Evolutionary conservation across 2,797 vertebrate species (phyloP).

Genomic region (Urophycis tenuis): DNA sequence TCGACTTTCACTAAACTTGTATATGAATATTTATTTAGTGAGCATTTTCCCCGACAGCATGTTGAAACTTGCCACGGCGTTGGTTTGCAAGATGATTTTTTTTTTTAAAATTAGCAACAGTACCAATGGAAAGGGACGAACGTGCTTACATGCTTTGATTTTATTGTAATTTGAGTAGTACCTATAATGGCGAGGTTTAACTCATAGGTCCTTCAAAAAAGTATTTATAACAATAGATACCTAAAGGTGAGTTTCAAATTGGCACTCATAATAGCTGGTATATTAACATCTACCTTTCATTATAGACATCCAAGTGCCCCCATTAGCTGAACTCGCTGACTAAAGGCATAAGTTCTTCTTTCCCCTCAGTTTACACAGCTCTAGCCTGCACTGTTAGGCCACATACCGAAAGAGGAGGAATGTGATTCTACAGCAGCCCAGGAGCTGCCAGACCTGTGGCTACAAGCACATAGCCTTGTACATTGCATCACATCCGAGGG

Average conservation of each 20-base stretch:
- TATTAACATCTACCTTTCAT: not conserved
- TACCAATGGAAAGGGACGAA: not conserved
- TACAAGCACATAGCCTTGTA: constrained; percentile 61
- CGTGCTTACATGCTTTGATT: not conserved
- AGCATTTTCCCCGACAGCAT: not conserved
- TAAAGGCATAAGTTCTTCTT: constrained; percentile 28
- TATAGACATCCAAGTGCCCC: constrained; percentile 9
- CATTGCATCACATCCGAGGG: constrained; percentile 73
- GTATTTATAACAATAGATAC: not conserved
- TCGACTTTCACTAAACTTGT: not conserved
- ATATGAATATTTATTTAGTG: not conserved
- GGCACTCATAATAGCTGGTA: not conserved
- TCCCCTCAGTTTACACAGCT: constrained; percentile 40
- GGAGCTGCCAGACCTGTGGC: constrained; percentile 65
- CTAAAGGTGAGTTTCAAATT: not conserved
- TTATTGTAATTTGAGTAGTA: not conserved
- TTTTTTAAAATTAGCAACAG: not conserved
- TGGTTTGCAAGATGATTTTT: not conserved
- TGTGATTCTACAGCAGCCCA: constrained; percentile 50
- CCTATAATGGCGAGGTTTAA: not conserved
- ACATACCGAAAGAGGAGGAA: constrained; percentile 66
- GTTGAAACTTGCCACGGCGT: not conserved
- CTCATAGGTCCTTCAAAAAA: not conserved
- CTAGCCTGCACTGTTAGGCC: constrained; percentile 12
- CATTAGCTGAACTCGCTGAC: constrained; percentile 9